Evolutionary conservation across 2,888 invertebrate genomes (phyloP), one percentile per base, ranked within the genome.

Genomic region (Nomada flava): DNA sequence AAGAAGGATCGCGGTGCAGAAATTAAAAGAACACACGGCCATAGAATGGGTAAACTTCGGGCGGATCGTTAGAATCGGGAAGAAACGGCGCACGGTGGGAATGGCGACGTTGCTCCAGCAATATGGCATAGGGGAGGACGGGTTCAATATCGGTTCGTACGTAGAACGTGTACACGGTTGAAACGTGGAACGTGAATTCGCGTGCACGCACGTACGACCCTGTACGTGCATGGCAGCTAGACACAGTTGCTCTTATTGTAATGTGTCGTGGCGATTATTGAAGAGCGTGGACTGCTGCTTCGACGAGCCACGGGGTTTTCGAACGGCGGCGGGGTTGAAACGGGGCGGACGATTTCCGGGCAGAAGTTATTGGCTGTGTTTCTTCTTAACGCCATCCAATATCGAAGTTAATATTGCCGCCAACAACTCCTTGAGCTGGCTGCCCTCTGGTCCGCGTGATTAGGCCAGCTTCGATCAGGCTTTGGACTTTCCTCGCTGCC

Each of bases 401-500:
- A 91, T 91, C 89, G 89, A 91, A 91, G 90, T 91, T 91, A 91
- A 91, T 91, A 91, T 91, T 88, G 89, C 86, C 86, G 76, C 83
- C 85, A 86, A 88, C 87, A 88, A 88, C 87, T 89, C 84, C 76
- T 87, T 77, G 84, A 86, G 81, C 80, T 53, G 55, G 68, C 62
- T 10, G 42, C 23, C 60, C 67, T 68, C 68, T 59, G 59, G 23
- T 26, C 72, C 72, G 64, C 80, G 86, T 79, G 87, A 86, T 87
- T 85, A 87, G 76, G 76, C 79, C 72, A 70, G 68, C 70, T 82
- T 76, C 84, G 87, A 85, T 80, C 86, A 70, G 64, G 64, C 63
- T 70, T 44, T 59, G 18, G 26, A 71, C 63, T 77, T 73, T 69
- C 68, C 74, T 53, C 69, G 62, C 72, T 71, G 55, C 71, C 59